Conservation (phyloP, 2,888 invertebrate genomes). For the Dilophus febrilis region DNA sequence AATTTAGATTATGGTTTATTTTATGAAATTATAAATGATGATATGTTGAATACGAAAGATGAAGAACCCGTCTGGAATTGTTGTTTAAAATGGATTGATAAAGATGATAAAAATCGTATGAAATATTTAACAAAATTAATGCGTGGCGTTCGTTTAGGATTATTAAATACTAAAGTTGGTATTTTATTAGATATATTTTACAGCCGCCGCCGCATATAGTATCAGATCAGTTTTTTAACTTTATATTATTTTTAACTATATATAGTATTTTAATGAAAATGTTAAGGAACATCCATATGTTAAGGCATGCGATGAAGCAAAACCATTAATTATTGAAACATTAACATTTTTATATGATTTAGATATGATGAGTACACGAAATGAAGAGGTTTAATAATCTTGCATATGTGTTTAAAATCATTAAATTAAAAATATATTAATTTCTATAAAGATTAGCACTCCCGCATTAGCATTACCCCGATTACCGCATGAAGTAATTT, state of each 20-base stretch:
- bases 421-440: background rate
- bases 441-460: conserved; percentile 36
- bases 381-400: conserved; percentile 45
- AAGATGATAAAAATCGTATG: conserved; percentile 53
- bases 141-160: conserved; percentile 62
- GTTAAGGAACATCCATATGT: conserved; percentile 82
- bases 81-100: conserved; percentile 73
- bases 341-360: conserved; percentile 81
- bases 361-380: conserved; percentile 66
- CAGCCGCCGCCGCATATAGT: background rate
- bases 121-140: conserved; percentile 59
- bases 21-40: conserved; percentile 57
- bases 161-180: conserved; percentile 57
- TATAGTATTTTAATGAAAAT: conserved; percentile 76
- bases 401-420: no score
- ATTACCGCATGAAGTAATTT: conserved; percentile 76
- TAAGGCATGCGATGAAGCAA: conserved; percentile 60
- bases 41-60: conserved; percentile 71
- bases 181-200: background rate
- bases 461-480: conserved; percentile 69
- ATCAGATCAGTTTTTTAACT: background rate
- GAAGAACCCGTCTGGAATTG: conserved; percentile 80
- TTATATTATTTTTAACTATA: conserved; percentile 7
- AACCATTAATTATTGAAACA: conserved; percentile 80
- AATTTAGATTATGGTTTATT: conserved; percentile 55